Evolutionary conservation across 2,888 invertebrate genomes (phyloP).

Genomic region (Drosophila buzzatii): DNA sequence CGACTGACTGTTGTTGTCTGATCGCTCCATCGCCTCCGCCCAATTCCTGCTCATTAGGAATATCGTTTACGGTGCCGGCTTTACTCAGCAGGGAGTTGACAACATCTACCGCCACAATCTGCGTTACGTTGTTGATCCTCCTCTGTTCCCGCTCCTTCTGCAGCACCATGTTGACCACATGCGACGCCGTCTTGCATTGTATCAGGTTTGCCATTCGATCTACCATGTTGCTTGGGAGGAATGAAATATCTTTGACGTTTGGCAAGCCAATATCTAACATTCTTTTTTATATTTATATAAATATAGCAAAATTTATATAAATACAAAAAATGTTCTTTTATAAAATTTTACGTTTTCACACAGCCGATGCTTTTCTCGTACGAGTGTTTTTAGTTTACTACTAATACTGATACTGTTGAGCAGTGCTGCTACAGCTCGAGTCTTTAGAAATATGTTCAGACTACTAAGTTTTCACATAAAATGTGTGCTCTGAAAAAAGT

Average conservation of each 20-base stretch:
- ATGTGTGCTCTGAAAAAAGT: too few species aligned
- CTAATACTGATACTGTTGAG: too few species aligned
- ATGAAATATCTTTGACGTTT: background rate
- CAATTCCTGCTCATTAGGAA: background rate
- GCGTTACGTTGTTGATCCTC: background rate
- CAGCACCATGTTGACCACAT: slow-evolving; percentile 1
- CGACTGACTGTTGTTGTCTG: background rate
- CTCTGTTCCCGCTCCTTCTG: background rate
- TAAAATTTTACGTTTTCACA: too few species aligned
- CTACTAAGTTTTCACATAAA: too few species aligned
- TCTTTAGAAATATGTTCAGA: too few species aligned
- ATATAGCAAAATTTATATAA: background rate
- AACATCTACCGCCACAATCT: background rate
- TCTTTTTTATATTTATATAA: background rate
- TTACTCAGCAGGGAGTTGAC: background rate
- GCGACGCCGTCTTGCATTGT: slow-evolving; percentile 1
- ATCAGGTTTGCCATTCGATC: background rate
- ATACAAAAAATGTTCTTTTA: too few species aligned
- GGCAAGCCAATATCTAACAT: background rate
- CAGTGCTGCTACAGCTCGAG: too few species aligned
- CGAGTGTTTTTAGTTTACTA: too few species aligned
- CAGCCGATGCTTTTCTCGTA: too few species aligned
- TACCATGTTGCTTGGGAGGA: background rate
- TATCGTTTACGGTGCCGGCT: too few species aligned
- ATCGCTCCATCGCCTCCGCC: background rate